Conservation (phyloP, 1,140 invertebrate species). For the Amphibalanus amphitrite region DNA sequence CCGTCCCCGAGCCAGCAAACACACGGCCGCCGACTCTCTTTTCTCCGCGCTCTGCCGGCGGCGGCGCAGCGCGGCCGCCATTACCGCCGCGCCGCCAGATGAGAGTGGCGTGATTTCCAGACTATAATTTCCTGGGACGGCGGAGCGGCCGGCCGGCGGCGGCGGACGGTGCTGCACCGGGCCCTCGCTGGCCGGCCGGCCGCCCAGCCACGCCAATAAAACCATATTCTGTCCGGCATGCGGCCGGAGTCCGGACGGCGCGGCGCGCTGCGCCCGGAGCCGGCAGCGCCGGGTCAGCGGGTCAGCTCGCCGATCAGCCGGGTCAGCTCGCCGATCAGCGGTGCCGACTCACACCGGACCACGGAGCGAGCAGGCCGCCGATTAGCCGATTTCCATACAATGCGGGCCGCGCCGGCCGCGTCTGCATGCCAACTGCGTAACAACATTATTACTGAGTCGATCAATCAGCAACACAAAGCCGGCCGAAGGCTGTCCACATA, state of each 20-base stretch:
- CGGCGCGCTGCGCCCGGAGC: no score
- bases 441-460: not conserved
- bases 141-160: no score
- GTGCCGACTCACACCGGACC: not conserved
- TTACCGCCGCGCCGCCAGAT: not conserved
- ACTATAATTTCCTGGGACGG: not conserved
- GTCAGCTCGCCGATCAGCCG: not conserved
- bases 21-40: not conserved
- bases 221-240: not conserved
- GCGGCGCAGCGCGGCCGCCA: not conserved
- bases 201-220: not conserved
- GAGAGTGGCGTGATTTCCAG: not conserved
- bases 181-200: no score
- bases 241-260: not conserved
- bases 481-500: not conserved
- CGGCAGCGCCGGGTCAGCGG: not conserved
- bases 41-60: not conserved
- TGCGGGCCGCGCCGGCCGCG: no score
- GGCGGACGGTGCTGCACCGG: no score
- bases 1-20: not conserved
- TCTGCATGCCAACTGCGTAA: not conserved
- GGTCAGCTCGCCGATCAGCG: no score
- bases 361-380: not conserved
- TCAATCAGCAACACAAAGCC: not conserved
- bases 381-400: not conserved